A percentile compares a stretch with the other conserved stretches of the same genome.
These are phyloP conservation scores for Eurosta solidaginis DNA, from an alignment of 1,140 invertebrate genomes.

Conservation along the genomic window DNA sequence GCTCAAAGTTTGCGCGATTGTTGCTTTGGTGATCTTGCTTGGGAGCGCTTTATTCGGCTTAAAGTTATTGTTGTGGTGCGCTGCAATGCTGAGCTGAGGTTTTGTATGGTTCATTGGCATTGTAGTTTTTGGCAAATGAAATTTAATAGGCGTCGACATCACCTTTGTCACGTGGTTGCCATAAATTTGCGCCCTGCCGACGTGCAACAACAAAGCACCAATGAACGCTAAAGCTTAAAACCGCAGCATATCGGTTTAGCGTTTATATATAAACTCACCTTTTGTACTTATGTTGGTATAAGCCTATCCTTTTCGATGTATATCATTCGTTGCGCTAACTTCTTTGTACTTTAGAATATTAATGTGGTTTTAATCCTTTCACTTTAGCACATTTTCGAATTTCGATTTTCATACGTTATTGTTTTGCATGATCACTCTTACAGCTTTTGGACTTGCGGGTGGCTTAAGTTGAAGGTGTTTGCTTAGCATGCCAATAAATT, in stretches of 20 bases:
- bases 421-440: neutral
- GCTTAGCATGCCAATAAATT: conserved; percentile 4
- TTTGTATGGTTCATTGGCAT: neutral
- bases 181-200: conserved; percentile 33
- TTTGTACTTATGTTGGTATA: no score
- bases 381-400: conserved; percentile 17
- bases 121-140: conserved; percentile 30
- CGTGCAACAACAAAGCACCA: neutral
- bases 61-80: neutral
- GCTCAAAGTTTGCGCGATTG: neutral
- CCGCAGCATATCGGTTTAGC: no score
- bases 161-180: conserved; percentile 38
- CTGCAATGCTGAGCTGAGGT: neutral
- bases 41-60: neutral
- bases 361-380: conserved; percentile 22
- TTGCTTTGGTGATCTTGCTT: neutral
- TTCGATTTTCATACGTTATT: conserved; percentile 15
- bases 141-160: conserved; percentile 38
- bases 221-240: neutral
- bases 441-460: neutral
- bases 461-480: neutral
- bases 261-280: no score
- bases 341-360: neutral
- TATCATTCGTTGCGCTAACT: neutral
- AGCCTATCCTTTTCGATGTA: neutral